These are phyloP conservation scores for Takifugu flavidus DNA, from an alignment of 2,113 vertebrate genomes.

Conservation along the genomic window DNA sequence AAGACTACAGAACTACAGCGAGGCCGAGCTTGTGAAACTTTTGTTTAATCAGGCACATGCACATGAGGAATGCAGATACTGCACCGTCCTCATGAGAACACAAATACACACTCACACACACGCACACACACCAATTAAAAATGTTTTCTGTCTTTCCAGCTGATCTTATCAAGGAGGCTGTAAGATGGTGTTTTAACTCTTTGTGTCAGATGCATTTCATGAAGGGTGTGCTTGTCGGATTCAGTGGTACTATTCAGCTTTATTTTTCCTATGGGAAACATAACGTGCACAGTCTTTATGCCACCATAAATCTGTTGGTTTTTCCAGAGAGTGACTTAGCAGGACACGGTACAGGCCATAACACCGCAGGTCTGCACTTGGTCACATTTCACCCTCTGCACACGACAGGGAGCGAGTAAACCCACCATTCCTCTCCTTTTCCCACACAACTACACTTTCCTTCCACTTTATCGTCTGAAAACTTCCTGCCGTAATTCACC, in stretches of 20 bases:
- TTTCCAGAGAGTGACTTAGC: slow-evolving; percentile 44
- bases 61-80: slow-evolving; percentile 68
- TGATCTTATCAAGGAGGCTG: slow-evolving; percentile 10
- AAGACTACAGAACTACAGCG: slow-evolving; percentile 8
- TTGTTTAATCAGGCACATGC: slow-evolving; percentile 58
- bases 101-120: slow-evolving; percentile 20
- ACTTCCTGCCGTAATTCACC: slow-evolving; percentile 84
- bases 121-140: slow-evolving; percentile 21
- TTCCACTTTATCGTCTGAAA: slow-evolving; percentile 63
- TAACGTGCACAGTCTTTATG: slow-evolving; percentile 39
- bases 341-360: slow-evolving; percentile 53
- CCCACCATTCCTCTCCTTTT: slow-evolving; percentile 6
- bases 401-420: slow-evolving; percentile 20
- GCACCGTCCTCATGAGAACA: slow-evolving; percentile 53
- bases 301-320: slow-evolving; percentile 52
- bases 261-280: slow-evolving; percentile 53
- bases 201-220: slow-evolving; percentile 44
- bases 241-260: slow-evolving; percentile 36
- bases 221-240: slow-evolving; percentile 49
- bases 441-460: slow-evolving; percentile 17
- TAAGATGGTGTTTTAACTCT: slow-evolving; percentile 20
- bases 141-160: slow-evolving; percentile 12
- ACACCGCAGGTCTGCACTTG: slow-evolving; percentile 59
- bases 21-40: slow-evolving; percentile 24
- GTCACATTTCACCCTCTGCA: slow-evolving; percentile 61